A percentile compares a stretch with the other conserved stretches of the same genome.
Conservation (phyloP, 2,888 invertebrate genomes). For the Parthenolecanium corni region DNA sequence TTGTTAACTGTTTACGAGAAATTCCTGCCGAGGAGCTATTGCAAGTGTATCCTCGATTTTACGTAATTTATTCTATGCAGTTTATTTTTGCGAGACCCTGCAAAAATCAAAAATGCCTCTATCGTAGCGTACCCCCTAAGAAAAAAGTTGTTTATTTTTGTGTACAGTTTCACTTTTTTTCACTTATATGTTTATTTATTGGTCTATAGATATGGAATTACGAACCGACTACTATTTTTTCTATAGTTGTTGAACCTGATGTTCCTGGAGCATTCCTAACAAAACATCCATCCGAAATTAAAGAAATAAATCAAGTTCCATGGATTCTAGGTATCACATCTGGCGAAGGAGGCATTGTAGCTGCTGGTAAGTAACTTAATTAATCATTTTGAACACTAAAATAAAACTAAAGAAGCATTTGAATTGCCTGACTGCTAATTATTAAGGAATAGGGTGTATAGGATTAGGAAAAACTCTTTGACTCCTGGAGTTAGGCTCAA, state of each 20-base stretch:
- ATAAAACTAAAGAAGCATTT: no score
- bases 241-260: conserved; percentile 16
- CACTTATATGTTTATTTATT: no score
- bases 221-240: neutral
- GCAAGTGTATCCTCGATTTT: neutral
- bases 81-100: no score
- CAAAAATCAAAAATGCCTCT: no score
- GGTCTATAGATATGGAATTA: conserved; percentile 17
- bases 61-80: conserved; percentile 8
- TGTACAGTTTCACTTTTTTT: no score
- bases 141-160: no score
- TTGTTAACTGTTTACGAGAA: conserved; percentile 16
- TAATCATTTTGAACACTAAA: no score
- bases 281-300: neutral
- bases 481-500: no score
- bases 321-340: conserved; percentile 29
- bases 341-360: conserved; percentile 24
- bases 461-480: no score
- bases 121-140: no score
- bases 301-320: conserved; percentile 15
- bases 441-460: no score
- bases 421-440: no score
- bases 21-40: conserved; percentile 12
- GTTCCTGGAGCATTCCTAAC: conserved; percentile 12
- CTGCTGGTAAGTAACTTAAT: conserved; percentile 19